phyloP scores from a whole-genome alignment of 2,113 vertebrate species.

The Otocyon megalotis region DNA sequence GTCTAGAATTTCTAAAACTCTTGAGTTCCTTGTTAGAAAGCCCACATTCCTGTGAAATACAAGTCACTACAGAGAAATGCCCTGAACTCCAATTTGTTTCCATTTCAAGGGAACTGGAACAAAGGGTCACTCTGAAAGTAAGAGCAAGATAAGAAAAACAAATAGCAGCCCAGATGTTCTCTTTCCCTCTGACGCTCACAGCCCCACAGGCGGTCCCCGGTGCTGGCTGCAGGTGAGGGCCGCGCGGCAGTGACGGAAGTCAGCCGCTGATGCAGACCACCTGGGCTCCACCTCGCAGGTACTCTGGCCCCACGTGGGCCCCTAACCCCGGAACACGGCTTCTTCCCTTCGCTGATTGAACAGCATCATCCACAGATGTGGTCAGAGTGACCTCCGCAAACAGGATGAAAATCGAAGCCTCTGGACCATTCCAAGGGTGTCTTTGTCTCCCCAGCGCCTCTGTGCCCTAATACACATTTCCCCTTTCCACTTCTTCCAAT shows the following conservation, averaged over 20 bases:
- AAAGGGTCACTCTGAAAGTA: constrained; percentile 57
- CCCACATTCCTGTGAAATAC: constrained; percentile 49
- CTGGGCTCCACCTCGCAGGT: constrained; percentile 56
- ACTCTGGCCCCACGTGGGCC: constrained; percentile 77
- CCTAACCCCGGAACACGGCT: constrained; percentile 48
- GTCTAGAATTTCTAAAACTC: background rate
- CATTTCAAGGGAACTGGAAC: constrained; percentile 48
- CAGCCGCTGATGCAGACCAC: background rate
- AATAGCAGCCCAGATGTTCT: background rate
- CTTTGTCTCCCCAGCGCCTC: background rate
- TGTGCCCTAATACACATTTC: background rate
- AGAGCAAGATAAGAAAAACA: constrained; percentile 25
- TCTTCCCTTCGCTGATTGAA: background rate
- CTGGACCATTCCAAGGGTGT: background rate
- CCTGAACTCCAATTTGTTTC: constrained; percentile 27
- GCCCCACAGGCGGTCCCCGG: too few species aligned
- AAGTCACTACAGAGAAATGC: constrained; percentile 32
- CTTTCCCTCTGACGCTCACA: background rate
- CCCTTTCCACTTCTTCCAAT: background rate
- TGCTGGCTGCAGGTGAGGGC: background rate
- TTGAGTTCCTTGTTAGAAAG: background rate
- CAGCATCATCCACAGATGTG: constrained; percentile 35
- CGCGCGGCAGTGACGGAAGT: background rate
- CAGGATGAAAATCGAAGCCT: constrained; percentile 23
- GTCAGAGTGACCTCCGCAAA: background rate